Conservation (phyloP, 2,113 vertebrate species). For the Anser brachyrhynchus region DNA sequence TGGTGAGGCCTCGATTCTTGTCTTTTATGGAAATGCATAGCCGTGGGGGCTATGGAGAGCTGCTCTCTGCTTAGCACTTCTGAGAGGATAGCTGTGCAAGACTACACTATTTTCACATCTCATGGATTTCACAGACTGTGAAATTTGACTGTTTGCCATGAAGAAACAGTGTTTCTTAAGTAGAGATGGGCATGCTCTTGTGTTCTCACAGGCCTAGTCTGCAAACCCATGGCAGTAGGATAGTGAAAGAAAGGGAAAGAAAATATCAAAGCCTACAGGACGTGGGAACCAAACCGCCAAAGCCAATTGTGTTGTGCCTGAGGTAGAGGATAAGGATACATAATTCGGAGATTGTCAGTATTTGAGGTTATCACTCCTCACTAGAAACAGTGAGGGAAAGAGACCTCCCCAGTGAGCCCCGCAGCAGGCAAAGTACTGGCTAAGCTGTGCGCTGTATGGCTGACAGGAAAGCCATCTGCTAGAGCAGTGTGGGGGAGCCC, state of each 20-base stretch:
- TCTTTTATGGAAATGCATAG: conserved; percentile 49
- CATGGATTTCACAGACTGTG: not conserved
- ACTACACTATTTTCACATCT: conserved; percentile 4
- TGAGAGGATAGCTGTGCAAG: not conserved
- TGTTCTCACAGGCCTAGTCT: not conserved
- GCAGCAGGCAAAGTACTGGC: not conserved
- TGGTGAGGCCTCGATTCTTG: not conserved
- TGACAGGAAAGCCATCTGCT: not conserved
- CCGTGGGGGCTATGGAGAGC: conserved; percentile 15
- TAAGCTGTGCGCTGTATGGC: accelerated
- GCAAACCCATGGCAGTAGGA: not conserved
- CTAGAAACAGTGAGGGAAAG: not conserved
- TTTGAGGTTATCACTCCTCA: not conserved
- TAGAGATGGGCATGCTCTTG: not conserved
- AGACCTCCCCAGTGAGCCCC: not conserved
- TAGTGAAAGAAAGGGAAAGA: not conserved
- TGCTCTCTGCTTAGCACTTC: conserved; percentile 43
- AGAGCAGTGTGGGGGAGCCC: not conserved
- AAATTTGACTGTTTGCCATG: conserved; percentile 3
- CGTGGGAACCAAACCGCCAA: not conserved
- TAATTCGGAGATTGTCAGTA: not conserved
- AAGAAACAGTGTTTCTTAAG: not conserved
- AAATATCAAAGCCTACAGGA: not conserved
- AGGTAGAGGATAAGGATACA: not conserved
- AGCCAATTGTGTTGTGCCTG: not conserved